Evolutionary conservation across 2,888 invertebrate species (phyloP).

Genomic region (Orchestes rusci): DNA sequence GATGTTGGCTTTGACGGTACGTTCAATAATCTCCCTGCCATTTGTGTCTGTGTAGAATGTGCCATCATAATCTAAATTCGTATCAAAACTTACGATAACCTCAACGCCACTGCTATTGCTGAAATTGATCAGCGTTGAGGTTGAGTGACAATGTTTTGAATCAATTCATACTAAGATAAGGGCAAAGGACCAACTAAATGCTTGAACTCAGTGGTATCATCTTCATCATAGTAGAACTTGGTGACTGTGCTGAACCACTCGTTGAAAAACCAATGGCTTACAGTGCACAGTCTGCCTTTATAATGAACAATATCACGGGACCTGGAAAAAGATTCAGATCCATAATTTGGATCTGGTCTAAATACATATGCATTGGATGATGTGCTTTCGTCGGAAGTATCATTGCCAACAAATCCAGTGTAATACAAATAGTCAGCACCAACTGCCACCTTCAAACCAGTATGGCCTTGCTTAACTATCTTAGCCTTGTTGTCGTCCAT

Average conservation of each 20-base stretch:
- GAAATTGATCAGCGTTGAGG: no score
- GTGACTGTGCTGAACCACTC: no score
- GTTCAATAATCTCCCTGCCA: slow-evolving; percentile 73
- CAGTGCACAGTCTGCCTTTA: no score
- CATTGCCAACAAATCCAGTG: slow-evolving; percentile 60
- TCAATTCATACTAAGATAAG: no score
- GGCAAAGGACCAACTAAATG: slow-evolving; percentile 3
- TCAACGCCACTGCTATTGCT: slow-evolving; percentile 73
- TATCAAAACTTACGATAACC: slow-evolving; percentile 62
- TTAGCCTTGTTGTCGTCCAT: not conserved
- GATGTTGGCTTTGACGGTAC: slow-evolving; percentile 61
- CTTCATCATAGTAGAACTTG: no score
- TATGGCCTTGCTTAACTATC: not conserved
- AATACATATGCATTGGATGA: slow-evolving; percentile 91
- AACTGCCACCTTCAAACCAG: not conserved
- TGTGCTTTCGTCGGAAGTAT: slow-evolving; percentile 46
- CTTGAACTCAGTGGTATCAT: slow-evolving; percentile 35
- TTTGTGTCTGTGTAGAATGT: slow-evolving; percentile 88
- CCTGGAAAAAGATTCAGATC: not conserved
- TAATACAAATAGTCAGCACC: slow-evolving; percentile 55
- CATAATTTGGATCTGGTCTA: slow-evolving; percentile 47
- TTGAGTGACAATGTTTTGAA: no score
- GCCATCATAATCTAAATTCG: slow-evolving; percentile 53
- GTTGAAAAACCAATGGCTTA: no score
- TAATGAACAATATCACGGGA: no score